Evolutionary conservation across 2,113 vertebrate species (phyloP), one percentile per base, ranked within the genome.

Genomic region (Gobio gobio): DNA sequence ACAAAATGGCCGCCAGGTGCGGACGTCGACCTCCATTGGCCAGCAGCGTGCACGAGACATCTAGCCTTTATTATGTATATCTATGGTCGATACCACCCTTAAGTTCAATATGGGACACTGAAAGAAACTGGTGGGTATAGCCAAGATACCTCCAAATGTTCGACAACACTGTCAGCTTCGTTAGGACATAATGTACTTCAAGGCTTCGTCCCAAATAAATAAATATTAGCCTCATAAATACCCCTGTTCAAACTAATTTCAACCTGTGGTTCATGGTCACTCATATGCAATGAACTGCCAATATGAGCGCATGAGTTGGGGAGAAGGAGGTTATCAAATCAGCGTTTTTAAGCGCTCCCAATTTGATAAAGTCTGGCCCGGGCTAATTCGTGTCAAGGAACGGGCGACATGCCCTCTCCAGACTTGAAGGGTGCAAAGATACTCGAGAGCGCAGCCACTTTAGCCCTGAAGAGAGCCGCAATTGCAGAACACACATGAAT

Each of bases 401-500:
- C 0, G 26, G 63, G 9, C 58, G 40, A 36, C 64, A 22, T 66
- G 36, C 59, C 68, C 33, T 80, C 75, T 83, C 64, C 29, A 78
- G 76, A 86, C 84, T 75, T 86, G 73, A 78, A 82, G 73, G 59
- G 76, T 56, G 82, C 70, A 64, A 26, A 47, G 58, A 77, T 83
- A 10, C 47, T 81, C n/a, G 22, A 78, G 12, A 74, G 84, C 14
- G 1, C 82, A 74, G n/a, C 29, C 72, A 82, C 88, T 86, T 59
- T 45, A 88, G 43, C 61, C 58, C 64, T 77, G 83, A 49, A 82
- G 10, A 64, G 77, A 78, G 49, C 22, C 3, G 24, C 26, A 2
- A 86, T 45, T 66, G 63, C 66, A 85, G 56, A 68, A 88, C 66
- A 85, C 79, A 85, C 86, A 87, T 89, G 59, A 89, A 91, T 90